Base-by-base conservation (phyloP, 2,888 invertebrate species). In the Drosophila lutescens region DNA sequence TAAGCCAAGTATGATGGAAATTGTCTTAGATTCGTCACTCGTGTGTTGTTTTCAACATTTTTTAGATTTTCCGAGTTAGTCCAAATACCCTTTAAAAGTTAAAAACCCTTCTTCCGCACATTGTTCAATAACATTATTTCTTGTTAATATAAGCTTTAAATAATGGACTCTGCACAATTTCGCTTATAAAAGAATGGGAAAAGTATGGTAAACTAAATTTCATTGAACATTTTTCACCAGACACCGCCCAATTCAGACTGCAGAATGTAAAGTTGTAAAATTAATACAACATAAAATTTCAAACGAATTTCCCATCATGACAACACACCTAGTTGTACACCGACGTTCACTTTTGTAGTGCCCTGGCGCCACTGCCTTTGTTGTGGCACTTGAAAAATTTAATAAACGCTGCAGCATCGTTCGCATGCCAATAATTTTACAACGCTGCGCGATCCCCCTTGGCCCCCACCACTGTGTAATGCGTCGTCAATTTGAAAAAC, bases 351-450 rank as follows among this genome's bases (percentile, higher is more conserved):
- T 51, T 50, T 63, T 55, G 13, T 12, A 32, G 32, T 17, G n/a
- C 30, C 30, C 7, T 30, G 7, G 26, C 26, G 6, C 30, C 13
- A 26, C 30, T 32, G 50, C 62, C 46, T 32, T 53, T 51, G 55
- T 67, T 63, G 76, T 63, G 86, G 78, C 83, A 83, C 88, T 88
- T 88, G 62, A 86, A 83, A 83, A 88, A 83, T 88, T 83, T 88
- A 83, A 83, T 83, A 88, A 88, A 88, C 88, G 86, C 76, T 82
- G 80, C 88, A 74, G 88, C 88, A 80, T 82, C 88, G 86, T 76
- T 86, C 76, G 88, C 83, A 88, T 88, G 83, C 88, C 83, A 83
- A 83, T 83, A 83, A 83, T 88, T 88, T 86, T 43, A 71, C 73
- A 77, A 47, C 63, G 36, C 32, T 44, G 12, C 44, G 20, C 26